Conservation (phyloP, 2,113 vertebrate genomes). For the Aix galericulata region DNA sequence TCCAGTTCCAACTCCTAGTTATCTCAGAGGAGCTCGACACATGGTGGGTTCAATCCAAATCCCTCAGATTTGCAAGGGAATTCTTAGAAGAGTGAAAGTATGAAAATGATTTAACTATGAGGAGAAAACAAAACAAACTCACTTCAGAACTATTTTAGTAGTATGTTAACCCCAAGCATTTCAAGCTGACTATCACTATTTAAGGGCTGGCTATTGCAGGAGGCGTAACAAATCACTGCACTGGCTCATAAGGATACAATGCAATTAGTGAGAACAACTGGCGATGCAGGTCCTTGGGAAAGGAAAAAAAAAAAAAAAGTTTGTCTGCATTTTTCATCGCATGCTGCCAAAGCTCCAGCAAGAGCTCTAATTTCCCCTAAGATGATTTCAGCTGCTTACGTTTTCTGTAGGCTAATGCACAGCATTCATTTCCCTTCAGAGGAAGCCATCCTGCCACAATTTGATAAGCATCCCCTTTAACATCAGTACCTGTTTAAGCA, state of each 20-base stretch:
- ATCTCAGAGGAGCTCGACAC: not conserved
- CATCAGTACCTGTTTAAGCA: not conserved
- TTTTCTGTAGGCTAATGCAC: constrained; percentile 51
- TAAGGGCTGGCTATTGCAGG: not conserved
- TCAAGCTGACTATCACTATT: not conserved
- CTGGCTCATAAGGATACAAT: not conserved
- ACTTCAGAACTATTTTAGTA: not conserved
- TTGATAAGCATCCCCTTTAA: not conserved
- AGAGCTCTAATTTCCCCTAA: not conserved
- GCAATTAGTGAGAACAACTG: not conserved
- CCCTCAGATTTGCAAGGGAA: not conserved
- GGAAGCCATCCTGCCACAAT: not conserved
- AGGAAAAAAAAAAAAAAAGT: not conserved
- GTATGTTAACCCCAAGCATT: not conserved
- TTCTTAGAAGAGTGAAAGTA: not conserved
- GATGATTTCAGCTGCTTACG: constrained; percentile 17
- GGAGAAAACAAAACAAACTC: not conserved
- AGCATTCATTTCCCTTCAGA: constrained; percentile 28
- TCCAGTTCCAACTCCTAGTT: not conserved
- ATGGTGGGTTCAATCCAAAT: not conserved
- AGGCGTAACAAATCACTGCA: not conserved
- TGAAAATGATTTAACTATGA: not conserved
- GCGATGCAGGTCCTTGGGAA: not conserved
- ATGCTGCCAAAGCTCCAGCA: not conserved
- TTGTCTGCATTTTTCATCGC: not conserved